Evolutionary conservation across 2,888 invertebrate species (phyloP), one percentile per base, ranked within the genome.

Genomic region (Unio delphinus): DNA sequence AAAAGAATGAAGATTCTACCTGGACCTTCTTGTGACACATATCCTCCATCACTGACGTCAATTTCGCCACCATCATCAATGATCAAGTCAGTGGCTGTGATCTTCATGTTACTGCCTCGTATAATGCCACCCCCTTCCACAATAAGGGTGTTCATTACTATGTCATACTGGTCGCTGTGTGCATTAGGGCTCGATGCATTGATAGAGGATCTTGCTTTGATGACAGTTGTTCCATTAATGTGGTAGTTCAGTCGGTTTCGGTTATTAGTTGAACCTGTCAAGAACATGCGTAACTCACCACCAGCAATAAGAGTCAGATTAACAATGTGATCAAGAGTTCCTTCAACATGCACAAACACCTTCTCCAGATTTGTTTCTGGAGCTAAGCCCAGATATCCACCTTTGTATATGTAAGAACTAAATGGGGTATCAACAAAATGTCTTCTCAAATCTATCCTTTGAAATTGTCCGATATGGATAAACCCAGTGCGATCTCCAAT

Each of bases 91-190:
- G 70, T 70, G 1, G 85, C 81, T 45, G 59, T 74, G 23, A 86
- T 78, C 23, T 76, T 65, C 65, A 86, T 63, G 68, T 80, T 76
- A 54, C 82, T 81, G 18, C 83, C 83, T 45, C 69, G 68, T 20
- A 86, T 69, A 8, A 68, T 62, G 15, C 80, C 83, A n/a, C 85
- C 85, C n/a, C 85, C 85, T 68, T 86, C 84, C 8, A 86, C 79
- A 56, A 75, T 72, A 30, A 83, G 64, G 59, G 64, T 68, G 28
- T 80, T 79, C 67, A 83, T 81, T 15, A 58, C 72, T 58, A 86
- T 63, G 34, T 81, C 55, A 63, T 83, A 80, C 56, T 74, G 69
- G 57, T 83, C 82, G 2, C 59, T 61, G 65, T 82, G 81, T 15
- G 83, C 83, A 64, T 80, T 80, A 11, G 83, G 82, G 18, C 72